Percentiles rank a stretch among this genome's conserved stretches.
Conservation (phyloP, 37 sponge, comb jelly and placozoan species). For the Oopsacas minuta region DNA sequence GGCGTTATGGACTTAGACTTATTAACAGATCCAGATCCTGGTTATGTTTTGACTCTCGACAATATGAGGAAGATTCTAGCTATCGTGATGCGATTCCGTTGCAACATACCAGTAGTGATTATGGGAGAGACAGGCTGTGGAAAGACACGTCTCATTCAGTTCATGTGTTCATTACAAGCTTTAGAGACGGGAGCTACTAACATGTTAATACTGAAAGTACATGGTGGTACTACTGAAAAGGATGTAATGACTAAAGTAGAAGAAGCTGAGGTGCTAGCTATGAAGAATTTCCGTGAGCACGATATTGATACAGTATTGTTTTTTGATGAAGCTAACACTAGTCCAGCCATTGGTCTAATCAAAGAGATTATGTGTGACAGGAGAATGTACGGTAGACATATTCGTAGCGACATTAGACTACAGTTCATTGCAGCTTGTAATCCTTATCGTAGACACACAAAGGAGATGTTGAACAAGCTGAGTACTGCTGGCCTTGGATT, state of each 20-base stretch:
- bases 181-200: slow-evolving; percentile 28
- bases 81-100: slow-evolving; percentile 31
- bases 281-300: slow-evolving; percentile 20
- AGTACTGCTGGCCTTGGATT: slow-evolving; percentile 11
- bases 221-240: slow-evolving; percentile 63
- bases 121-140: slow-evolving; percentile 99
- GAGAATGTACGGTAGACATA: slow-evolving; percentile 52
- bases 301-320: slow-evolving; percentile 68
- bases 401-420: slow-evolving; percentile 37
- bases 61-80: neutral
- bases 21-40: slow-evolving; percentile 11
- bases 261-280: slow-evolving; percentile 41
- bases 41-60: slow-evolving; percentile 4
- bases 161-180: slow-evolving; percentile 70
- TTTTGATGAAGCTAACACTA: slow-evolving; percentile 99
- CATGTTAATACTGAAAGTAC: slow-evolving; percentile 60
- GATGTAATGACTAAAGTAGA: slow-evolving; percentile 33
- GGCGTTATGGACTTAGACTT: slow-evolving; percentile 41
- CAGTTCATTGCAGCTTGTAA: slow-evolving; percentile 96
- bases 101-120: slow-evolving; percentile 81
- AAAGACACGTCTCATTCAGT: slow-evolving; percentile 79
- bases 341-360: slow-evolving; percentile 80
- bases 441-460: slow-evolving; percentile 48
- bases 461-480: neutral
- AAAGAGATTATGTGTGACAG: slow-evolving; percentile 98